A percentile compares a stretch with the other conserved stretches of the same genome.
phyloP scores from a whole-genome alignment of 2,113 vertebrate genomes.

The human (Homo sapiens) region GRCh38 chr11:128888501-128889000 shows the following conservation, averaged over 20 bases:
- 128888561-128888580: neutral
- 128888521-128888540: neutral
- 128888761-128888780: neutral
- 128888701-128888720: neutral
- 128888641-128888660: neutral
- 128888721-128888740: neutral
- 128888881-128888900: neutral
- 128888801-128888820: neutral
- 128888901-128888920: neutral
- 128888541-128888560: neutral
- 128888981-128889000: neutral
- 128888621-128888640: neutral
- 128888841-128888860: neutral
- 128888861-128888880: neutral
- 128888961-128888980: neutral
- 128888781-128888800: neutral
- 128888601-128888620: neutral
- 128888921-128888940: too few species aligned
- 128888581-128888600: neutral
- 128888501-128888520: slow-evolving; percentile 23
- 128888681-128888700: neutral
- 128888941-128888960: neutral
- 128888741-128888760: neutral
- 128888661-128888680: neutral
- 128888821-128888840: neutral